Base-by-base conservation (phyloP, 2,888 invertebrate species). In the Chalcosyrphus nemorum region DNA sequence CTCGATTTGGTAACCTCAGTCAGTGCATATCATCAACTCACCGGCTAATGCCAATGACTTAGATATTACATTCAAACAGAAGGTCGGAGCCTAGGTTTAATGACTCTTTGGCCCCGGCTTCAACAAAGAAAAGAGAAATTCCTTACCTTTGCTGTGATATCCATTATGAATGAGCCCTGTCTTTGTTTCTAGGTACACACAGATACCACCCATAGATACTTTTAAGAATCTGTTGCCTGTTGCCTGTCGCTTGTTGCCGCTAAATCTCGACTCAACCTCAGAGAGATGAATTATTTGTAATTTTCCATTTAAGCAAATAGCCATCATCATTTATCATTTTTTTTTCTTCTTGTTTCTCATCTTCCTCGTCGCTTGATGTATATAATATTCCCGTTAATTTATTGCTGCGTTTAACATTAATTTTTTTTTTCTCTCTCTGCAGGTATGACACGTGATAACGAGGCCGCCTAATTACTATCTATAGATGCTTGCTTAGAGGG, bases 291-390 rank as follows among this genome's bases (percentile, higher is more conserved):
- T 81, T 75, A 61, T 81, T 68, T 74, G 56, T 71, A 63, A 66
- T 68, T 57, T 68, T 68, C 61, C 65, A 66, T 59, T 71, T 70
- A 76, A 65, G 27, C 70, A 71, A 81, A 76, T 76, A 72, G 45
- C 65, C 71, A 71, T 81, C 76, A 81, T 66, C 81, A 71, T 77
- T 81, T 71, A 81, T 81, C 81, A 81, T 81, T 71, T 70, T 65
- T n/a, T n/a, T n/a, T n/a, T n/a, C n/a, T n/a, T n/a, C n/a, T n/a
- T n/a, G n/a, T n/a, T n/a, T 71, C 65, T 0, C 56, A 21, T 43
- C 13, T 52, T 21, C 56, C 57, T 71, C 47, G 47, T 15, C 19
- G 56, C 35, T 75, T 65, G 66, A 50, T 66, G 38, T 75, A 41
- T 47, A n/a, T 19, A 61, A 61, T 45, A 59, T 68, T 68, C 21